Evolutionary conservation across 35 echinoderm and acorn worm genomes (phyloP).

Genomic region (Ophiothrix spiculata): DNA sequence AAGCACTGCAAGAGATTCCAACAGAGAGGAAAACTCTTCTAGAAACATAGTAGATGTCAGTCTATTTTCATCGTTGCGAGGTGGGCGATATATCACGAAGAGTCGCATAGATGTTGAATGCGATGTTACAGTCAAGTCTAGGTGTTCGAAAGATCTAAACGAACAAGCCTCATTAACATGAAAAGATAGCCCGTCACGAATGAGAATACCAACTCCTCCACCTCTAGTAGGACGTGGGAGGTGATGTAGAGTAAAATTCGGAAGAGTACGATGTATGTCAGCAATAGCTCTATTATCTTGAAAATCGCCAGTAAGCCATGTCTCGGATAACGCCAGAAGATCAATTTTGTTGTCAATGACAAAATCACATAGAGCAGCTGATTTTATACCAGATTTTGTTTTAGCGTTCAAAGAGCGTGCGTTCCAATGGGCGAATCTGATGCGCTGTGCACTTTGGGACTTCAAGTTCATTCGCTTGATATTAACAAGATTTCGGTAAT

Average conservation of each 20-base stretch:
- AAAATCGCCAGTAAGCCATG: background rate
- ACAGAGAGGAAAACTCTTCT: conserved; percentile 7
- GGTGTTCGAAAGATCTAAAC: conserved; percentile 7
- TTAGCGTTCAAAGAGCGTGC: background rate
- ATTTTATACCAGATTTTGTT: background rate
- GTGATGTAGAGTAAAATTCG: conserved; percentile 4
- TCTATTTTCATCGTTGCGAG: background rate
- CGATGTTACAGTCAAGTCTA: background rate
- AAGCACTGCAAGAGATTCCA: too few species aligned
- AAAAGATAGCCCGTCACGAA: background rate
- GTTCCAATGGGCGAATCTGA: conserved; percentile 11
- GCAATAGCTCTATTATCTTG: conserved; percentile 5
- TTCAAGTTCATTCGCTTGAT: background rate
- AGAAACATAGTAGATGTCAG: background rate
- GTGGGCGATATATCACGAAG: background rate
- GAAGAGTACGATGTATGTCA: conserved; percentile 8
- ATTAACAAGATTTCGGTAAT: background rate
- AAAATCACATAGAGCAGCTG: conserved; percentile 1
- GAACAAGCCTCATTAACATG: background rate
- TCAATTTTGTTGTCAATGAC: background rate
- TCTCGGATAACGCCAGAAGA: background rate
- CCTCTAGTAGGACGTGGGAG: background rate
- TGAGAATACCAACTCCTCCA: conserved; percentile 3
- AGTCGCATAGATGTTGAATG: background rate
- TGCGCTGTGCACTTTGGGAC: background rate